A percentile compares a stretch with the other conserved stretches of the same genome.
These are phyloP conservation scores for Cotesia typhae DNA, from an alignment of 1,140 invertebrate genomes.

Conservation along the genomic window DNA sequence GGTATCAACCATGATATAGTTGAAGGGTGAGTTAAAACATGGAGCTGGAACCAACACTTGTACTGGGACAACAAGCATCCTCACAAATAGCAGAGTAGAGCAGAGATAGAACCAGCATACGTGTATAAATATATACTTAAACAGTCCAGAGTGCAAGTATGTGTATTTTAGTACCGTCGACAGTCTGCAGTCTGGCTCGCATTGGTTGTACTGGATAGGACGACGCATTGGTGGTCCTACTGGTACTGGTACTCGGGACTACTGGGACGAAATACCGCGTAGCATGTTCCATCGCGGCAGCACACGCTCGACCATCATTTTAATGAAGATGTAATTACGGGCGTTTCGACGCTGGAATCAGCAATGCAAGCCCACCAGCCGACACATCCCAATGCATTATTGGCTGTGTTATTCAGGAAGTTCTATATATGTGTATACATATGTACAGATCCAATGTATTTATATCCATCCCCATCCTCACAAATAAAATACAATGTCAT, in stretches of 20 bases:
- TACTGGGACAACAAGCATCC: not conserved
- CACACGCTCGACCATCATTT: conserved; percentile 47
- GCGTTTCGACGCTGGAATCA: conserved; percentile 58
- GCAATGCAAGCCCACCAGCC: conserved; percentile 45
- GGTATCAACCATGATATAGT: conserved; percentile 15
- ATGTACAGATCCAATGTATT: not conserved
- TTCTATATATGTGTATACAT: not conserved
- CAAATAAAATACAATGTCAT: too few species aligned
- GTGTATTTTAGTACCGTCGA: conserved; percentile 15
- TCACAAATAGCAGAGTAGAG: not conserved
- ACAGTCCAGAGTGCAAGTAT: not conserved
- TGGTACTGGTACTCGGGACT: too few species aligned
- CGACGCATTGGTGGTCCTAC: conserved; percentile 4
- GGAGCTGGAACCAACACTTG: not conserved
- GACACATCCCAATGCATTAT: conserved; percentile 51
- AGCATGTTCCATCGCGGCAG: conserved; percentile 11
- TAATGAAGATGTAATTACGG: conserved; percentile 65
- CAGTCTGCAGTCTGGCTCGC: not conserved
- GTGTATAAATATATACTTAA: conserved; percentile 1
- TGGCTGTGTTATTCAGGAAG: conserved; percentile 51
- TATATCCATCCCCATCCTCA: not conserved
- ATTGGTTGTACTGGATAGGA: not conserved
- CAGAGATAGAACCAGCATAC: too few species aligned
- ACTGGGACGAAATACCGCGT: conserved; percentile 5
- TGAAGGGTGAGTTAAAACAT: conserved; percentile 16